A percentile compares a stretch with the other conserved stretches of the same genome.
Conservation (phyloP, 2,113 vertebrate species). For the Talpa occidentalis region DNA sequence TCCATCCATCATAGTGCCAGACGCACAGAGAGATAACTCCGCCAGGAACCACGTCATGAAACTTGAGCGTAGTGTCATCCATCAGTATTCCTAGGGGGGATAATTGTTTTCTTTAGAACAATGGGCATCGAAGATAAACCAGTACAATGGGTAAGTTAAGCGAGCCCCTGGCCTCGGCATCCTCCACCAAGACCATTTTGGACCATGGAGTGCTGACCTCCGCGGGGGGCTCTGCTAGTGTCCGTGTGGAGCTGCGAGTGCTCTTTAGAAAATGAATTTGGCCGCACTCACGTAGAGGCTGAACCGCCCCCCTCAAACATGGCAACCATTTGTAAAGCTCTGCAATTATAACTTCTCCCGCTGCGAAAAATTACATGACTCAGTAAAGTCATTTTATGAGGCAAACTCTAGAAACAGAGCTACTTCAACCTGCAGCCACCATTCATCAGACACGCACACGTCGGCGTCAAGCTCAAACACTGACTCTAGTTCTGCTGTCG, state of each 20-base stretch:
- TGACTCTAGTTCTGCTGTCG: background rate
- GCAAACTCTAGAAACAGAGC: constrained; percentile 12
- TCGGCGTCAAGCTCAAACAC: background rate
- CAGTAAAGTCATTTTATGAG: constrained; percentile 34
- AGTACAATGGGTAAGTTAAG: background rate
- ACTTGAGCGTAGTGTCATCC: constrained; percentile 77
- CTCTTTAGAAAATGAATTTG: constrained; percentile 70
- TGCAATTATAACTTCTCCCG: constrained; percentile 44
- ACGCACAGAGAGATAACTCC: constrained; percentile 78
- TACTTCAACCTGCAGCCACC: background rate
- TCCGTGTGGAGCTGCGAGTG: background rate
- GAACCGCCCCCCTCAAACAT: background rate
- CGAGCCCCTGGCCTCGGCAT: constrained; percentile 1
- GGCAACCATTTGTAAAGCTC: constrained; percentile 47
- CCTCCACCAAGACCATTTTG: background rate
- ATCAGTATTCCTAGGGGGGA: constrained; percentile 79
- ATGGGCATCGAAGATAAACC: background rate
- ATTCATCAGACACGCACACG: background rate
- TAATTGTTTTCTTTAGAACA: background rate
- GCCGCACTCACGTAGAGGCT: background rate
- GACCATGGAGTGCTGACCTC: too few relatives aligned
- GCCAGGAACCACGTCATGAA: constrained; percentile 80
- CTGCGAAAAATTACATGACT: constrained; percentile 8
- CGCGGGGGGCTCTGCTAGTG: too few relatives aligned
- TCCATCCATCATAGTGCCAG: constrained; percentile 86